Evolutionary conservation across 2,797 vertebrate species (phyloP).

Genomic region (Selene dorsalis): DNA sequence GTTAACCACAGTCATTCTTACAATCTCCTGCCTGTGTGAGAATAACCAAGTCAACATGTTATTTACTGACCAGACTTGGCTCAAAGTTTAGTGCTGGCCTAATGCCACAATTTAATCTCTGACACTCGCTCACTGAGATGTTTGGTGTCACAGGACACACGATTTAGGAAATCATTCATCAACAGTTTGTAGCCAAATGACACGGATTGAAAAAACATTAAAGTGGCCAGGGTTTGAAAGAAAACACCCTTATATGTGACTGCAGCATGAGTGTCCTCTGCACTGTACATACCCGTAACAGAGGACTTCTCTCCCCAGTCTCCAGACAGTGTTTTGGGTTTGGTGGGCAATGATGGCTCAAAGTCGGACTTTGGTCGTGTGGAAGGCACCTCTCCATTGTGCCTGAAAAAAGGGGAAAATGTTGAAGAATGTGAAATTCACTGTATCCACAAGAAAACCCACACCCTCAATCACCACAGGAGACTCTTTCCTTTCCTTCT

Average conservation of each 20-base stretch:
- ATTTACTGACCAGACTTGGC: no score
- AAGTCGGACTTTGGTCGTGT: conserved; percentile 89
- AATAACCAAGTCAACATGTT: no score
- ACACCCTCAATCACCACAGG: not conserved
- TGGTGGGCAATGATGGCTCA: conserved; percentile 86
- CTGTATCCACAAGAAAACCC: not conserved
- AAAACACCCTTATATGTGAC: not conserved
- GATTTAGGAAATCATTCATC: not conserved
- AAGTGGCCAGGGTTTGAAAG: not conserved
- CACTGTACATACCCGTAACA: conserved; percentile 73
- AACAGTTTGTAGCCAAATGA: not conserved
- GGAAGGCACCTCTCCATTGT: conserved; percentile 91
- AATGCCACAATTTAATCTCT: no score
- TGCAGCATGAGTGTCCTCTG: not conserved
- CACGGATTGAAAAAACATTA: not conserved
- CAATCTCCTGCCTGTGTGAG: no score
- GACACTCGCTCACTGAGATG: not conserved
- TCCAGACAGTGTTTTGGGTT: conserved; percentile 87
- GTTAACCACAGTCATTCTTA: no score
- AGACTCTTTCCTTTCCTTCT: not conserved
- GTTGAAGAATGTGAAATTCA: not conserved
- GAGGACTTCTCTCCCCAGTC: conserved; percentile 81
- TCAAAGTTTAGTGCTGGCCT: no score
- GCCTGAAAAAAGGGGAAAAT: conserved; percentile 69
- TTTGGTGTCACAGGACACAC: not conserved